phyloP scores from a whole-genome alignment of 2,888 invertebrate species.

The Omphaloscelis lunosa region DNA sequence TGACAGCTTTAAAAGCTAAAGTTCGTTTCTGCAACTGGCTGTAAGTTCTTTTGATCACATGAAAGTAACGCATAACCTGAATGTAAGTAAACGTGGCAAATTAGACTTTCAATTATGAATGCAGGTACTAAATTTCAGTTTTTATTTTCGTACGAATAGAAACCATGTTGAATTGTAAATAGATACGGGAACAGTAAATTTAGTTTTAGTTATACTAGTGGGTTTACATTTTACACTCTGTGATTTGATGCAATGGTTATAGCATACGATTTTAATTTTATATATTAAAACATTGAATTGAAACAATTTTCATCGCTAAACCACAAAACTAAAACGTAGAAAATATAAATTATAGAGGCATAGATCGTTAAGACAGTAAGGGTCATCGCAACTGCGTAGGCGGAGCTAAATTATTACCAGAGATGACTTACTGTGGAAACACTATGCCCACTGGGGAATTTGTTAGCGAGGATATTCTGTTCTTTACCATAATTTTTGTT shows the following conservation, averaged over 20 bases:
- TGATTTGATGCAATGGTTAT: too few species aligned
- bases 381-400: constrained; percentile 55
- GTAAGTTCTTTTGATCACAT: background rate
- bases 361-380: constrained; percentile 59
- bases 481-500: constrained; percentile 45
- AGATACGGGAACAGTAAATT: too few species aligned
- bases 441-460: constrained; percentile 56
- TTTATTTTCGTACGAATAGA: background rate
- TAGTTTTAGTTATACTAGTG: too few species aligned
- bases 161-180: background rate
- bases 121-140: background rate
- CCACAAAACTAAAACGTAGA: constrained; percentile 29
- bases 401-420: constrained; percentile 53
- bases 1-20: too few species aligned
- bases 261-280: too few species aligned
- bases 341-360: constrained; percentile 56
- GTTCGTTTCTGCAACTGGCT: too few species aligned
- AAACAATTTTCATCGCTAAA: background rate
- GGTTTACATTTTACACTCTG: too few species aligned
- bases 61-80: background rate
- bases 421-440: constrained; percentile 51
- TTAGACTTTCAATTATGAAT: background rate
- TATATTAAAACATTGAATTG: too few species aligned
- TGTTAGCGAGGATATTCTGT: constrained; percentile 29
- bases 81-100: background rate